Conservation (phyloP, 2,113 vertebrate genomes). For the Ovibos moschatus region DNA sequence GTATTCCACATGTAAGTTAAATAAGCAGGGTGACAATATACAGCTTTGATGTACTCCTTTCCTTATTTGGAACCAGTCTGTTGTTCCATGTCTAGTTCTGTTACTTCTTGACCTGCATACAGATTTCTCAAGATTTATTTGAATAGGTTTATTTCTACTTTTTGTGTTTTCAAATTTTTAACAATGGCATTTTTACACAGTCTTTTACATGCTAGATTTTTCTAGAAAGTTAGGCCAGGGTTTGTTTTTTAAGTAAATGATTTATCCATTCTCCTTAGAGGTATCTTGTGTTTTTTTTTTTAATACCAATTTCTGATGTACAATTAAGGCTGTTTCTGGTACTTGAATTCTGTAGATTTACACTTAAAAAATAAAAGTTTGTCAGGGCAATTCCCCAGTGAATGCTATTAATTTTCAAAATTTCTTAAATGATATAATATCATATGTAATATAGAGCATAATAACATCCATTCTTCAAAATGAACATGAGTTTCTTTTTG, state of each 20-base stretch:
- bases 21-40: not conserved
- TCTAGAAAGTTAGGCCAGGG: not conserved
- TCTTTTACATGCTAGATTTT: not conserved
- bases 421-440: not conserved
- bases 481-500: not conserved
- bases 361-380: not conserved
- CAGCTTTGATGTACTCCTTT: not conserved
- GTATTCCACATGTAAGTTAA: not conserved
- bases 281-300: not conserved
- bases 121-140: not conserved
- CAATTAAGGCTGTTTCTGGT: not conserved
- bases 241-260: slow-evolving; percentile 18
- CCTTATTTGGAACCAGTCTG: not conserved
- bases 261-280: not conserved
- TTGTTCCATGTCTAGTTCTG: not conserved
- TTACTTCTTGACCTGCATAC: not conserved
- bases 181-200: not conserved
- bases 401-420: not conserved
- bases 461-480: not conserved
- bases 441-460: not conserved
- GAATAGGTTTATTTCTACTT: not conserved
- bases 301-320: not conserved
- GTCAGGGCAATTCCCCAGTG: not conserved
- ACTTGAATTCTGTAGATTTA: slow-evolving; percentile 25
- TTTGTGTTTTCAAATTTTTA: not conserved